These are phyloP conservation scores for Cheilosia soror DNA, from an alignment of 2,888 invertebrate species.

Conservation along the genomic window DNA sequence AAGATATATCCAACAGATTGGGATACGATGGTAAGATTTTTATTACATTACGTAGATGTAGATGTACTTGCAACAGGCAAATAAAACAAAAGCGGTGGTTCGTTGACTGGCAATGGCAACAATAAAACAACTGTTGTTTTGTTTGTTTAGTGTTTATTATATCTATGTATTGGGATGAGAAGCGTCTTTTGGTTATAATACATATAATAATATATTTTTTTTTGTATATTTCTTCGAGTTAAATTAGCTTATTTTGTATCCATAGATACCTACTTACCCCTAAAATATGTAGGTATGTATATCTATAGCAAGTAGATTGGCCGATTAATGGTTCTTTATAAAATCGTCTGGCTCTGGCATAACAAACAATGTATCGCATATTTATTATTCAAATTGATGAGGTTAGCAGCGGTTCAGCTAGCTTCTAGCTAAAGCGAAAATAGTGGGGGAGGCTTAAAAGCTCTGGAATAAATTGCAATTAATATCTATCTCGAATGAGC, in stretches of 20 bases:
- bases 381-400: constrained; percentile 29
- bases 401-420: constrained; percentile 38
- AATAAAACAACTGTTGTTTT: not conserved
- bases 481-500: constrained; percentile 20
- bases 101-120: constrained; percentile 1
- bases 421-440: not conserved
- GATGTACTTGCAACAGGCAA: constrained; percentile 33
- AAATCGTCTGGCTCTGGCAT: not conserved
- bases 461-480: constrained; percentile 45
- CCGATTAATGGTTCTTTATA: constrained; percentile 9
- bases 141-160: constrained; percentile 13
- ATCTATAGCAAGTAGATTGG: constrained; percentile 9
- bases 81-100: constrained; percentile 2
- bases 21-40: constrained; percentile 82
- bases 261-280: not conserved
- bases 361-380: constrained; percentile 3
- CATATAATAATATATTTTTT: constrained; percentile 31
- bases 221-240: constrained; percentile 3
- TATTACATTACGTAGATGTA: not conserved
- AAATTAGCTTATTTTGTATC: constrained; percentile 8
- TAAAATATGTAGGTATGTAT: no score
- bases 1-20: constrained; percentile 82
- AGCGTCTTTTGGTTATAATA: constrained; percentile 26
- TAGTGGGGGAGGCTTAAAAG: constrained; percentile 14
- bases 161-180: not conserved